These are phyloP conservation scores for Sycophaga agraensis DNA, from an alignment of 1,140 invertebrate genomes.

Conservation along the genomic window DNA sequence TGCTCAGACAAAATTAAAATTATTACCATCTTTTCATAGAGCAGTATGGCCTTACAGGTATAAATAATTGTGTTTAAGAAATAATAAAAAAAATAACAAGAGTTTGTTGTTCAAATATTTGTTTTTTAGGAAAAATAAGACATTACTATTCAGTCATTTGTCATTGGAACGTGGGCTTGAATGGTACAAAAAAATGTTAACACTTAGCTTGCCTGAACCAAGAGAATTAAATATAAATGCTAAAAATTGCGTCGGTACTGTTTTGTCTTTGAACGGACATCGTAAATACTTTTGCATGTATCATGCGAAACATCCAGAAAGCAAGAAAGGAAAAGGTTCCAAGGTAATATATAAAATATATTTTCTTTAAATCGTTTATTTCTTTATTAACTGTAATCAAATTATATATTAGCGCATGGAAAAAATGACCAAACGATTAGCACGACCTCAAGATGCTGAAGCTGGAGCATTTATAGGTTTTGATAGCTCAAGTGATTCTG, in stretches of 20 bases:
- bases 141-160: slow-evolving; percentile 90
- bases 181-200: slow-evolving; percentile 90
- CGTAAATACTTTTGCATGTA: slow-evolving; percentile 98
- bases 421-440: slow-evolving; percentile 66
- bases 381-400: neutral
- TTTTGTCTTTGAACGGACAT: slow-evolving; percentile 92
- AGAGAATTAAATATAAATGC: slow-evolving; percentile 89
- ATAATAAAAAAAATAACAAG: neutral
- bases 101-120: neutral
- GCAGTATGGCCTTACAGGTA: slow-evolving; percentile 94
- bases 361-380: neutral
- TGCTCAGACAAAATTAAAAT: slow-evolving; percentile 78
- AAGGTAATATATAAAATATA: slow-evolving; percentile 53
- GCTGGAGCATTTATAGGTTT: slow-evolving; percentile 81
- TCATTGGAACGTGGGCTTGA: slow-evolving; percentile 85
- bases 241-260: slow-evolving; percentile 95
- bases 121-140: slow-evolving; percentile 76
- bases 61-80: slow-evolving; percentile 42
- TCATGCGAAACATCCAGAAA: slow-evolving; percentile 87
- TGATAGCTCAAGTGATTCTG: slow-evolving; percentile 66
- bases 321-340: slow-evolving; percentile 56
- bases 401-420: slow-evolving; percentile 61
- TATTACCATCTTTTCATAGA: slow-evolving; percentile 89
- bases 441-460: slow-evolving; percentile 65
- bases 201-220: slow-evolving; percentile 78